A percentile compares a stretch with the other conserved stretches of the same genome.
Evolutionary conservation across 2,797 vertebrate genomes (phyloP).

Genomic region (Carcharodon carcharias): DNA sequence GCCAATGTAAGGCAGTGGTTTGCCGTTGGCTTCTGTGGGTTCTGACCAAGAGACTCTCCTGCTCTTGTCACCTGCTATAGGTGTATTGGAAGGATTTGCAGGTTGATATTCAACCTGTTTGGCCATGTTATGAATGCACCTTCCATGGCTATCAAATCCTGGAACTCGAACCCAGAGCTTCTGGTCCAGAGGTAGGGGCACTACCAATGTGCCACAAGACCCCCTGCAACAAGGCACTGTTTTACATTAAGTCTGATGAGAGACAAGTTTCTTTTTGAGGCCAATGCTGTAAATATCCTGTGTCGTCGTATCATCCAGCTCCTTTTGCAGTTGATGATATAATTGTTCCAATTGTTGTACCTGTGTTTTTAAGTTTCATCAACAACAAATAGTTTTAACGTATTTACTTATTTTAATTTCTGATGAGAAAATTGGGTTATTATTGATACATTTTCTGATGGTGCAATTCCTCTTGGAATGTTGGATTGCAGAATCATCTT

Average conservation of each 20-base stretch:
- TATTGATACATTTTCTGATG: no score
- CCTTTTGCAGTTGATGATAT: neutral
- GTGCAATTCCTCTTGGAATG: neutral
- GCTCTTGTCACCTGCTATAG: no score
- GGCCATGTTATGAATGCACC: no score
- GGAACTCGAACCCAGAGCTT: no score
- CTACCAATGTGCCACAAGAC: no score
- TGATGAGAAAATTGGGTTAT: neutral
- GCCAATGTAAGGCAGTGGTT: no score
- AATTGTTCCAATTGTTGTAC: neutral
- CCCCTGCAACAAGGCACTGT: neutral
- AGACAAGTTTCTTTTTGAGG: neutral
- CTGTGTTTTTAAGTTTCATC: neutral
- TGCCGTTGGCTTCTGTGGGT: no score
- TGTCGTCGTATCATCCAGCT: neutral
- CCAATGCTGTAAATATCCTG: neutral
- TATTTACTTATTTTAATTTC: neutral
- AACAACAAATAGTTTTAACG: neutral
- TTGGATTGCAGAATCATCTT: neutral
- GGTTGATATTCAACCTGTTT: no score
- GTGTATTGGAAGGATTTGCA: no score
- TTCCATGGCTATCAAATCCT: no score
- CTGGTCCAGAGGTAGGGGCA: no score
- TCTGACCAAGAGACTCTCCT: no score
- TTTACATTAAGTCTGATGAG: neutral